These are phyloP conservation scores for Trachelus tabidus DNA, from an alignment of 2,888 invertebrate genomes.

Conservation along the genomic window DNA sequence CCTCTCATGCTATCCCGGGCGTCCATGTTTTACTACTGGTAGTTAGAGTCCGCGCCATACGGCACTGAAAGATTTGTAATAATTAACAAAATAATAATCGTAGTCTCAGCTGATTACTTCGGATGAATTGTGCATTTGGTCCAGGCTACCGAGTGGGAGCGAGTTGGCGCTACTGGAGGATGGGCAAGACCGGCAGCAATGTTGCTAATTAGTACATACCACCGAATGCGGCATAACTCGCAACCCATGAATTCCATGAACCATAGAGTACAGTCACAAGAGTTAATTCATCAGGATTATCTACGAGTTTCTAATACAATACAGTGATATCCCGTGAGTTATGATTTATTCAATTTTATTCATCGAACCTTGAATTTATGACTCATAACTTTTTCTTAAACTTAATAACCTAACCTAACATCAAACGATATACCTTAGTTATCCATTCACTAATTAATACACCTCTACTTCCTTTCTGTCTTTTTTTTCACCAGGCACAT, in stretches of 20 bases:
- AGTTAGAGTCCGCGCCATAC: constrained; percentile 10
- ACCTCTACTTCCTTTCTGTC: not conserved
- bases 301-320: constrained; percentile 2
- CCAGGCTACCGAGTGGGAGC: not conserved
- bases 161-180: constrained; percentile 4
- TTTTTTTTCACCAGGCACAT: not conserved
- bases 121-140: constrained; percentile 40
- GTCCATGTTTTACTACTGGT: constrained; percentile 17
- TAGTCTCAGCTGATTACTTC: constrained; percentile 35
- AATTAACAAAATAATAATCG: constrained; percentile 36
- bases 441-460: not conserved
- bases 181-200: constrained; percentile 44
- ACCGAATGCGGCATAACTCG: constrained; percentile 62
- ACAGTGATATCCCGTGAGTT: not conserved
- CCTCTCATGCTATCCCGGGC: not conserved
- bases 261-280: constrained; percentile 21
- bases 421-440: not conserved
- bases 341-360: not conserved
- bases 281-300: constrained; percentile 23
- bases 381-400: not conserved
- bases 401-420: not conserved
- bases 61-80: constrained; percentile 20
- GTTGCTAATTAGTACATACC: constrained; percentile 65
- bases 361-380: too few relatives aligned
- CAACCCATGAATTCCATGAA: constrained; percentile 59